Conservation (phyloP, 2,888 invertebrate genomes). For the Lasioglossum leucozonium region DNA sequence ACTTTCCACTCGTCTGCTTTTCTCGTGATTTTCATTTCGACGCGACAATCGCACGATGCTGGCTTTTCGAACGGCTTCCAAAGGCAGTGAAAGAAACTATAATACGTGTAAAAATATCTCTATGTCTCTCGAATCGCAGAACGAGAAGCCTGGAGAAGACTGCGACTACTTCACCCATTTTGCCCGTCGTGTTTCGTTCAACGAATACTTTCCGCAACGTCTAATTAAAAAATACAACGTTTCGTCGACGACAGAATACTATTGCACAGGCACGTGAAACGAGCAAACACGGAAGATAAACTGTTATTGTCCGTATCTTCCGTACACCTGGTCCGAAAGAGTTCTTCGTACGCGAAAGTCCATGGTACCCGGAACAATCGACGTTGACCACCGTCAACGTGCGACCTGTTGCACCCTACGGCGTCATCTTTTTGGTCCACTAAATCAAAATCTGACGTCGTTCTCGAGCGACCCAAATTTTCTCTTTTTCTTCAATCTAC, state of each 20-base stretch:
- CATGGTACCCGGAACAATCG: neutral
- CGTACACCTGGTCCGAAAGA: neutral
- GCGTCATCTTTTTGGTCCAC: neutral
- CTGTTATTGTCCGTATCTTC: neutral
- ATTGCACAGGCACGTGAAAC: neutral
- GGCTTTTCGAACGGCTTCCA: neutral
- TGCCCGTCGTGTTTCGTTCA: neutral
- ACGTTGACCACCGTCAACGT: neutral
- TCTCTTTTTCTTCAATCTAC: slow-evolving; percentile 74
- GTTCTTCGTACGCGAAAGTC: neutral
- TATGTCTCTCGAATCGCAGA: neutral
- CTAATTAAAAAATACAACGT: slow-evolving; percentile 5
- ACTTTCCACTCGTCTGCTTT: neutral
- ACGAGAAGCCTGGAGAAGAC: neutral
- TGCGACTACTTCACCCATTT: neutral
- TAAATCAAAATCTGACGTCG: neutral
- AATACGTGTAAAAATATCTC: neutral
- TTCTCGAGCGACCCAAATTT: neutral
- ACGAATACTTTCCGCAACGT: neutral
- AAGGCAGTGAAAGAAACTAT: neutral
- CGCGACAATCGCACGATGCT: neutral
- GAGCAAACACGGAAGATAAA: neutral
- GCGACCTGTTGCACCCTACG: neutral
- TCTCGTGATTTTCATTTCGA: neutral
- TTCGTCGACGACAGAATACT: neutral